These are phyloP conservation scores for Holocentrus rufus DNA, from an alignment of 2,797 vertebrate species.

Conservation along the genomic window DNA sequence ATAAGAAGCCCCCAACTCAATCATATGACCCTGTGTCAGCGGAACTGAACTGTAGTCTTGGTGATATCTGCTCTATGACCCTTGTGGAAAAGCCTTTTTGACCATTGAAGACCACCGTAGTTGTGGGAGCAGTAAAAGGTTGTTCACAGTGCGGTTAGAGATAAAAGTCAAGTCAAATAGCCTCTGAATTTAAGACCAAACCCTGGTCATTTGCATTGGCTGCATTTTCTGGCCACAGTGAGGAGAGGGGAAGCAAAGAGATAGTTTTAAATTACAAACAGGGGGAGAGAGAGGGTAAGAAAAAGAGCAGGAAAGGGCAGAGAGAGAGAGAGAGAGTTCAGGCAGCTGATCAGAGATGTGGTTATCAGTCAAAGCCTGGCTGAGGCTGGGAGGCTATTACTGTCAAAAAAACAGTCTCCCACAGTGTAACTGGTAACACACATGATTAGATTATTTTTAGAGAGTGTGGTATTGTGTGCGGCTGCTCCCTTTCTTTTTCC, in stretches of 20 bases:
- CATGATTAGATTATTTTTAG: constrained; percentile 24
- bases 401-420: constrained; percentile 14
- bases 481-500: constrained; percentile 1
- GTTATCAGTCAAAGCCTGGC: constrained; percentile 13
- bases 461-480: background rate
- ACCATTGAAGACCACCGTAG: background rate
- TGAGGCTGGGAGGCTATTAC: constrained; percentile 1
- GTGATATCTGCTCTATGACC: background rate
- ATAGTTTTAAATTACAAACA: background rate
- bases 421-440: constrained; percentile 8
- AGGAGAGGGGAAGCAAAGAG: constrained; percentile 11
- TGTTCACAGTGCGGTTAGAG: background rate
- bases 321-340: background rate
- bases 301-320: background rate
- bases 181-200: constrained; percentile 1
- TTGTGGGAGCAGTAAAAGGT: background rate
- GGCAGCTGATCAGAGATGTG: constrained; percentile 10
- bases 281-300: background rate
- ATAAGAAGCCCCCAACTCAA: background rate
- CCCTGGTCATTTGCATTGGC: background rate
- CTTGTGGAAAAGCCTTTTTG: background rate
- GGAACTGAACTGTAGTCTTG: background rate
- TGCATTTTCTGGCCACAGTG: background rate
- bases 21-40: background rate
- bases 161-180: background rate